These are phyloP conservation scores for Bimastos eiseni DNA, from an alignment of 2,888 invertebrate species.

Conservation along the genomic window DNA sequence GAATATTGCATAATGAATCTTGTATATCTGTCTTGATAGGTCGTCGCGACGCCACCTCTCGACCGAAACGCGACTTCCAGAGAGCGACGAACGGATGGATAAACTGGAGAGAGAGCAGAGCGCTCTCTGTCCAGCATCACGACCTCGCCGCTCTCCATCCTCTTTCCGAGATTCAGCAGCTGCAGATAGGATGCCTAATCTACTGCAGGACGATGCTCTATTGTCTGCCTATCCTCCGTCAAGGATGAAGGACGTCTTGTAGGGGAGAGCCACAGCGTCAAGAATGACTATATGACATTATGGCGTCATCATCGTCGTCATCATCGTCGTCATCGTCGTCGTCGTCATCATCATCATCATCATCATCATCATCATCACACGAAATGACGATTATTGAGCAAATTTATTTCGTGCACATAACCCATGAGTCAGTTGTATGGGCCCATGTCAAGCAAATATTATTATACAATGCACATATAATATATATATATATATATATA, in stretches of 20 bases:
- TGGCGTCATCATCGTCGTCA: not conserved
- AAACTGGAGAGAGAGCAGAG: not conserved
- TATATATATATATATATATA: too few species aligned
- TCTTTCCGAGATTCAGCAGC: slow-evolving; percentile 5
- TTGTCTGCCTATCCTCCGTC: not conserved
- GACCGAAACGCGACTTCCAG: not conserved
- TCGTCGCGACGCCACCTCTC: not conserved
- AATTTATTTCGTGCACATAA: not conserved
- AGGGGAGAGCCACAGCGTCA: not conserved
- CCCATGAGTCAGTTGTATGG: not conserved
- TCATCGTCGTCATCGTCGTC: not conserved
- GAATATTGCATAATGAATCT: too few species aligned
- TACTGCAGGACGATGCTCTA: not conserved
- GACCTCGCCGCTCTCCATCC: not conserved
- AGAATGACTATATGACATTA: not conserved
- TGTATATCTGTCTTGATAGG: not conserved
- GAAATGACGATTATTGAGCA: not conserved
- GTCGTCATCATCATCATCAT: not conserved
- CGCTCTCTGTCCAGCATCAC: not conserved
- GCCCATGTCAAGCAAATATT: not conserved
- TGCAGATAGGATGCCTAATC: not conserved
- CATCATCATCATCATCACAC: too few species aligned
- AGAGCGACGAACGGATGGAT: not conserved
- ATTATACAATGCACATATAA: too few species aligned
- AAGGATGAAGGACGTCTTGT: not conserved